Conservation (phyloP, 2,888 invertebrate genomes). For the Opisthograptis luteolata region DNA sequence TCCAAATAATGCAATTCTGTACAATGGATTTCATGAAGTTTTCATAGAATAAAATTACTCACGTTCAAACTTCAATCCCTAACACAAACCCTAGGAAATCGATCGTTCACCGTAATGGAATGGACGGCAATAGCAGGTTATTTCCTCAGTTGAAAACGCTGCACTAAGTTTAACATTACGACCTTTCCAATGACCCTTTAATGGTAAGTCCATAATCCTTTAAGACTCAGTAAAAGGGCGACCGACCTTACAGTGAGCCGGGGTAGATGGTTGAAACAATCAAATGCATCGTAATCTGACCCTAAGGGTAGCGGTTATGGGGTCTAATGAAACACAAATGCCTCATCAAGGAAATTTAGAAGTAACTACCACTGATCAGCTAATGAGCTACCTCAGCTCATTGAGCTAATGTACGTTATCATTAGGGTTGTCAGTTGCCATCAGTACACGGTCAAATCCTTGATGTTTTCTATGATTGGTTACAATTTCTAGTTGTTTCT, state of each 20-base stretch:
- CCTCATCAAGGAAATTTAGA: background rate
- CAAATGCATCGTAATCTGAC: conserved; percentile 1
- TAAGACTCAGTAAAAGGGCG: conserved; percentile 11
- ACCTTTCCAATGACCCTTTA: conserved; percentile 4
- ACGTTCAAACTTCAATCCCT: no score
- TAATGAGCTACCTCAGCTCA: background rate
- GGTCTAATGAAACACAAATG: background rate
- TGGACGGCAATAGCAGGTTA: background rate
- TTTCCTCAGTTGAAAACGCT: conserved; percentile 12
- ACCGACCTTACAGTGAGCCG: background rate
- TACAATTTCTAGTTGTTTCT: no score
- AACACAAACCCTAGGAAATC: background rate
- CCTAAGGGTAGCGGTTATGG: background rate
- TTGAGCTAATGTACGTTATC: no score
- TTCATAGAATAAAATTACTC: no score
- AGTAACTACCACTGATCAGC: background rate
- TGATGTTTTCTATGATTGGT: no score
- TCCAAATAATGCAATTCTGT: no score
- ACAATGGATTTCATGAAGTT: no score
- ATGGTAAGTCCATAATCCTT: conserved; percentile 17
- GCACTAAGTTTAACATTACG: conserved; percentile 11
- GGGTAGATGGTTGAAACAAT: background rate
- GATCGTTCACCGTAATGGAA: background rate
- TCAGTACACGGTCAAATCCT: no score
- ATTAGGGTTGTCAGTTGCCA: no score